phyloP scores from a whole-genome alignment of 2,888 invertebrate species.

The Rotaria sp. region DNA sequence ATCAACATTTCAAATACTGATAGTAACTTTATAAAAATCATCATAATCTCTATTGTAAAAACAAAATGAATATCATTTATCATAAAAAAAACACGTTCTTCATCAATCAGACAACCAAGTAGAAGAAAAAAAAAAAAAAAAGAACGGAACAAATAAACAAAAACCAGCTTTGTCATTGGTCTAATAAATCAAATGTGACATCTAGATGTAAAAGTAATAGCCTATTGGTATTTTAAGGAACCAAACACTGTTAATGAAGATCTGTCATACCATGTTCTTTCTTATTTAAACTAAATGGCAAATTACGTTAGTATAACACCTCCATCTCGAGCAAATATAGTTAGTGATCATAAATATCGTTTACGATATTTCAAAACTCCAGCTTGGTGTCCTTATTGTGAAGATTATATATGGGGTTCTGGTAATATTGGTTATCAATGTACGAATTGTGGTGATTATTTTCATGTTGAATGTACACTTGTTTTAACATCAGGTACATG shows the following conservation, averaged over 20 bases:
- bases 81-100: neutral
- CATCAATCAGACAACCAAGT: neutral
- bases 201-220: neutral
- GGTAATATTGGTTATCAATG: slow-evolving; percentile 36
- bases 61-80: neutral
- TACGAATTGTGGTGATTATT: slow-evolving; percentile 33
- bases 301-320: slow-evolving; percentile 16
- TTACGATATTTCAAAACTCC: slow-evolving; percentile 35
- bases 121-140: neutral
- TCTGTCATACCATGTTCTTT: neutral
- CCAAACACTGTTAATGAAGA: neutral
- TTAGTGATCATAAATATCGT: slow-evolving; percentile 16
- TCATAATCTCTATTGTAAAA: neutral
- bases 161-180: slow-evolving; percentile 11
- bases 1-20: neutral
- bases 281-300: neutral
- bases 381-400: slow-evolving; percentile 31
- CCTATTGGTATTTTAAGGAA: neutral
- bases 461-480: slow-evolving; percentile 37
- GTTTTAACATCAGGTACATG: slow-evolving; percentile 23
- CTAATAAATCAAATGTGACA: neutral
- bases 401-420: slow-evolving; percentile 38
- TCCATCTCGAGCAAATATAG: neutral
- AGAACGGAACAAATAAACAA: slow-evolving; percentile 16
- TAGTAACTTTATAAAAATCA: neutral